Base-by-base conservation (phyloP, 1,140 invertebrate species). In the Daktulosphaira vitifoliae region DNA sequence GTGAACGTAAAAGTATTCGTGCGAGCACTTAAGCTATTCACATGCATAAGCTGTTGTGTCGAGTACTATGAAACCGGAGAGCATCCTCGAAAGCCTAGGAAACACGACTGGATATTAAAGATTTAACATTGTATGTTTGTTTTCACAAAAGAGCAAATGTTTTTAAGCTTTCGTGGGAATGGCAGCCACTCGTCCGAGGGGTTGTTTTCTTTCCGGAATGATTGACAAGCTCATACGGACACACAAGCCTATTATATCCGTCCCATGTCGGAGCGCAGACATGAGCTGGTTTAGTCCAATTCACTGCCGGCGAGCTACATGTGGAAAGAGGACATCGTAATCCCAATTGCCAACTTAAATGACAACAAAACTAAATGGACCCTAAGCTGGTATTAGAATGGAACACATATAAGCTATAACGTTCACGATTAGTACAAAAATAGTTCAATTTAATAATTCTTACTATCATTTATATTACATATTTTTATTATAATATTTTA, bases 131-230 rank as follows among this genome's bases (percentile, higher is more conserved):
- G n/a, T n/a, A n/a, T n/a, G n/a, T n/a, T n/a, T n/a, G n/a, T n/a
- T n/a, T n/a, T n/a, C n/a, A n/a, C n/a, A n/a, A n/a, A n/a, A n/a
- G n/a, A n/a, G 16, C 9, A 62, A 62, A 48, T 62, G 25, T 33
- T 48, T 39, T 62, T 48, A 62, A 62, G 56, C 56, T 48, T 62
- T 48, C 42, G 56, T 62, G 56, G 42, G 56, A 62, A 48, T 48
- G 7, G 13, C 15, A 7, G 26, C 56, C 42, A 48, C 13, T 62
- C 38, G 42, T 5, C n/a, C 9, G 26, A 42, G 56, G 42, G 16
- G 44, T 46, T 62, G 25, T 62, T 62, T 48, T 62, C 56, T 62
- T 33, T 62, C 18, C 18, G 18, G 25, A 48, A 62, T 62, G 56
- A 62, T 62, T 62, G 56, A 62, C 56, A 62, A 62, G 25, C 46